phyloP scores from a whole-genome alignment of 1,140 invertebrate species.

The Diprion similis region DNA sequence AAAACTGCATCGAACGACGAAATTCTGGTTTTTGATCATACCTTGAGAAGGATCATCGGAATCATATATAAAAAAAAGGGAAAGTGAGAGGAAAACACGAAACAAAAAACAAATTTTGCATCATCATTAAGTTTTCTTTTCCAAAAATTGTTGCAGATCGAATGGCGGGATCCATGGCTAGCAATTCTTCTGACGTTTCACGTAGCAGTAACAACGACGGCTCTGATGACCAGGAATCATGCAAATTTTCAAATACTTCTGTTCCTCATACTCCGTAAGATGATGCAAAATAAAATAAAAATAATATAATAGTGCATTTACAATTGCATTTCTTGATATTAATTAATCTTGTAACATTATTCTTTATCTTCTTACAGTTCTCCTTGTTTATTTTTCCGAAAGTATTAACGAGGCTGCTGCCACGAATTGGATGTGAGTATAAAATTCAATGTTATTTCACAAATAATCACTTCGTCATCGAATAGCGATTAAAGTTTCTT shows the following conservation, averaged over 20 bases:
- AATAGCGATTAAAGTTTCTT: neutral
- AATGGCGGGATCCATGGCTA: conserved; percentile 88
- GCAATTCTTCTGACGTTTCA: conserved; percentile 79
- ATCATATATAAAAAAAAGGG: no score
- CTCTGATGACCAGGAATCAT: conserved; percentile 82
- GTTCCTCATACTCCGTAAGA: conserved; percentile 82
- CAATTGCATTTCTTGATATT: neutral
- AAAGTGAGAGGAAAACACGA: no score
- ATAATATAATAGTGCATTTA: conserved; percentile 4
- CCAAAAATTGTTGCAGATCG: conserved; percentile 71
- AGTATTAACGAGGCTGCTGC: conserved; percentile 87
- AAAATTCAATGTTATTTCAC: conserved; percentile 12
- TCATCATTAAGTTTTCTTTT: conserved; percentile 51
- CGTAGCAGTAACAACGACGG: conserved; percentile 76
- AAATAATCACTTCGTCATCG: neutral
- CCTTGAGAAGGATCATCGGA: no score
- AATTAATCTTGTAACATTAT: conserved; percentile 30
- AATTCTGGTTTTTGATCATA: no score
- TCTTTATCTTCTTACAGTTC: conserved; percentile 68
- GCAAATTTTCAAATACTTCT: conserved; percentile 85
- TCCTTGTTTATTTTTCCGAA: conserved; percentile 87
- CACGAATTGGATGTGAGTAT: conserved; percentile 75
- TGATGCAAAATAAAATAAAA: conserved; percentile 23
- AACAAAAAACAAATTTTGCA: conserved; percentile 64
- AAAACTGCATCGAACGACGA: no score